Base-by-base conservation (phyloP, 1,140 invertebrate genomes). In the Procambarus clarkii region DNA sequence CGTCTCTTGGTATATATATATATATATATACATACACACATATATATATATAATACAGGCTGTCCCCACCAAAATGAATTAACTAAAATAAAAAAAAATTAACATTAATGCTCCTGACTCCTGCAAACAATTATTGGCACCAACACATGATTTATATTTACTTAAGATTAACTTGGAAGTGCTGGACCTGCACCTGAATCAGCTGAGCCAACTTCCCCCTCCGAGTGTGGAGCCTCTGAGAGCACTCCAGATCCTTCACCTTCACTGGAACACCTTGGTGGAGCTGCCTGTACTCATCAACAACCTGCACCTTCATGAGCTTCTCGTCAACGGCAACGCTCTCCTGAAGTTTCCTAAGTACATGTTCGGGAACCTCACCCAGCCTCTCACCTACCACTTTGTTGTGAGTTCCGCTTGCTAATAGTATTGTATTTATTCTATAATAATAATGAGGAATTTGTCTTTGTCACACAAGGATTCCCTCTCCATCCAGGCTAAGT, bases 381-480 rank as follows among this genome's bases (percentile, higher is more conserved):
- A 76, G 44, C 88, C 88, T n/a, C 88, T 90, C 13, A 90, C 88
- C 13, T 90, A 84, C 46, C 88, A 90, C 74, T 84, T 90, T 90
- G 81, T 84, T 58, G 88, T 85, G 34, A 90, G 88, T 90, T 13
- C 50, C 50, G 8, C 50, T 54, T 54, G 13, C 13, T 54, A 54
- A 34, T 34, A 34, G 34, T 34, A 34, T 34, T 34, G 1, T 34
- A 34, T 34, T 34, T 34, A 34, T 34, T 34, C 34, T 34, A 34
- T 34, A 34, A 34, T 34, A 34, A 34, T 34, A 34, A 34, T 34
- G 34, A 34, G 34, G 34, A 34, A 34, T 34, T 34, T 34, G 34
- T 34, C 34, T 34, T 34, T 34, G 34, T 34, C 34, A 34, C 0
- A 34, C 34, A 34, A 34, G 34, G 34, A 34, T 34, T 34, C 34